These are phyloP conservation scores for Actinia equina DNA, from an alignment of 64 coral and sea anemone genomes.

Conservation along the genomic window DNA sequence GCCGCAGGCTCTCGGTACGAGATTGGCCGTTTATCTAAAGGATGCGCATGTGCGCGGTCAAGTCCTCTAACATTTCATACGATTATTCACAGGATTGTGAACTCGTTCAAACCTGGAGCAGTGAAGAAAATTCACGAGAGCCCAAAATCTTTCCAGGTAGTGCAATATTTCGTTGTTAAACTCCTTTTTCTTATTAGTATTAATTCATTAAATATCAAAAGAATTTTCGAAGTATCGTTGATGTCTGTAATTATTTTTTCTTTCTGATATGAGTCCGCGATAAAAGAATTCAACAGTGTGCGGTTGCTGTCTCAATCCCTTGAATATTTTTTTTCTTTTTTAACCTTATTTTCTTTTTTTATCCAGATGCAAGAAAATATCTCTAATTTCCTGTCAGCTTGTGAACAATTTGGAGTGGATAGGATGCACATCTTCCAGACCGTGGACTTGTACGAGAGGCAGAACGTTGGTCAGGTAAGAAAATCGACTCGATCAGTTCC, in stretches of 20 bases:
- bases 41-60: too few species aligned
- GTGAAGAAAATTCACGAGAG: slow-evolving; percentile 25
- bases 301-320: too few species aligned
- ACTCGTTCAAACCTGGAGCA: slow-evolving; percentile 35
- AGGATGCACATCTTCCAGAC: slow-evolving; percentile 27
- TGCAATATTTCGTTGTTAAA: not conserved
- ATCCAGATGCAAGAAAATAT: slow-evolving; percentile 33
- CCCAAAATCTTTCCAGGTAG: slow-evolving; percentile 31
- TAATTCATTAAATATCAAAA: too few species aligned
- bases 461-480: slow-evolving; percentile 25
- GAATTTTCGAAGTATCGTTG: too few species aligned
- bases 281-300: too few species aligned
- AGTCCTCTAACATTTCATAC: not conserved
- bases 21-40: too few species aligned
- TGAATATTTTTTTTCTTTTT: not conserved
- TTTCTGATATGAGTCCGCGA: too few species aligned
- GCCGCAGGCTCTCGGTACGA: too few species aligned
- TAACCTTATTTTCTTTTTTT: slow-evolving; percentile 9
- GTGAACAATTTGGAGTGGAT: slow-evolving; percentile 6
- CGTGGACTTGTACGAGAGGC: slow-evolving; percentile 24
- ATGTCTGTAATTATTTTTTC: too few species aligned
- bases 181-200: too few species aligned
- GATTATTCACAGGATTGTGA: slow-evolving; percentile 31
- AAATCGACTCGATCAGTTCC: not conserved
- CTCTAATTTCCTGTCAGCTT: slow-evolving; percentile 14